Base-by-base conservation (phyloP, 2,797 vertebrate species). In the Muscicapa striata region DNA sequence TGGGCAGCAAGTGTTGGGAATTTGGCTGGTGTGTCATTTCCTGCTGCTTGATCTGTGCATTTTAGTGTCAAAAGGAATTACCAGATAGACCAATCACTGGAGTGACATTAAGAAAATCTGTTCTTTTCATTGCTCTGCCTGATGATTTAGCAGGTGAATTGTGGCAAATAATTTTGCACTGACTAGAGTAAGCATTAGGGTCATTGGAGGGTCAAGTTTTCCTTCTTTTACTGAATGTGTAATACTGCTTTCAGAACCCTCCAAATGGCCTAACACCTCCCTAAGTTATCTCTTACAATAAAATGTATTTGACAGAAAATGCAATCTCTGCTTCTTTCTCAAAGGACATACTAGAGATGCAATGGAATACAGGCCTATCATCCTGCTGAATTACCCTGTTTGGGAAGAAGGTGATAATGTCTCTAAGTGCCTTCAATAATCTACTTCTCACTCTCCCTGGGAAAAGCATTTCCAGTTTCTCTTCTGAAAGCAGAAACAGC, bases 31-130 rank as follows among this genome's bases (percentile, higher is more conserved):
- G 3, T 84, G 76, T 67, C 19, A 26, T 93, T 92, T 79, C 70
- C 67, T 79, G 10, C 55, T 82, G 70, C 46, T 85, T 90, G 84
- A 86, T 91, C 63, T 81, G 74, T 63, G 79, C 29, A 8, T 9
- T 95, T 88, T 82, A 63, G 36, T 74, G 84, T 94, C 93, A 82
- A 66, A 93, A 86, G 23, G 67, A 92, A 92, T 91, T 82, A 63
- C 14, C 63, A 67, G 27, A 76, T 20, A 89, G 36, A 93, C 45
- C 45, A 66, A 74, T 93, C 80, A 89, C 40, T 51, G 38, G 32
- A 73, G 55, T 82, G 80, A 84, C 63, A 66, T 94, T 87, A 94
- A 61, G 67, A 61, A 91, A 94, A 89, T 73, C 10, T 52, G 30
- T 59, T 90, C 26, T 78, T 82, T 77, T 51, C 30, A 10, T 86